These are phyloP conservation scores for Dendrolimus pini DNA, from an alignment of 2,888 invertebrate genomes.

Conservation along the genomic window DNA sequence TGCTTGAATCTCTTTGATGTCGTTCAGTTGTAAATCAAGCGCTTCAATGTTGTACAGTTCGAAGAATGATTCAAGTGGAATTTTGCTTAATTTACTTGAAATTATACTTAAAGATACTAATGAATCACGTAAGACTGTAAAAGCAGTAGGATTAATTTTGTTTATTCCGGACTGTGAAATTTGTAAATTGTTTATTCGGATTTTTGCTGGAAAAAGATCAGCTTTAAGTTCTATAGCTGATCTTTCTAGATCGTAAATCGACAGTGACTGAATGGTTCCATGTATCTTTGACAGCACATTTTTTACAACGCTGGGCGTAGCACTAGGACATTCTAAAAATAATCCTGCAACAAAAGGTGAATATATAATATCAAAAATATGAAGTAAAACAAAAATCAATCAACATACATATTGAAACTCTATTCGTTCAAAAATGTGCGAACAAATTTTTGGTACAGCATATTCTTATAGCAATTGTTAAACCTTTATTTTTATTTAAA, in stretches of 20 bases:
- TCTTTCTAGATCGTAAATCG: slow-evolving; percentile 91
- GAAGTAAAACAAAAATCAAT: background rate
- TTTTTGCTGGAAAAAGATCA: slow-evolving; percentile 83
- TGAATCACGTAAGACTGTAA: slow-evolving; percentile 81
- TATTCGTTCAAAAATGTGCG: slow-evolving; percentile 1
- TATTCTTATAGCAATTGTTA: too few relatives aligned
- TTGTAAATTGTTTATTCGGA: slow-evolving; percentile 84
- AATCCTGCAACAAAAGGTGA: slow-evolving; percentile 73
- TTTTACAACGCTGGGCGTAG: slow-evolving; percentile 84
- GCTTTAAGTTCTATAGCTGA: slow-evolving; percentile 85
- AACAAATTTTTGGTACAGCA: too few relatives aligned
- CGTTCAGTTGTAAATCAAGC: slow-evolving; percentile 90
- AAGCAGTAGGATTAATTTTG: slow-evolving; percentile 82
- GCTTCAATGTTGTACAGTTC: slow-evolving; percentile 83
- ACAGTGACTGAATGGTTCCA: slow-evolving; percentile 87
- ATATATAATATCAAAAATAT: slow-evolving; percentile 13
- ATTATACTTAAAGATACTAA: slow-evolving; percentile 86
- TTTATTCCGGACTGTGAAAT: slow-evolving; percentile 85
- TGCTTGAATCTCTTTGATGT: slow-evolving; percentile 87
- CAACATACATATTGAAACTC: background rate
- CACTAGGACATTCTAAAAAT: slow-evolving; percentile 92
- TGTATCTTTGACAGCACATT: slow-evolving; percentile 83
- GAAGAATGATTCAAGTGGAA: slow-evolving; percentile 86
- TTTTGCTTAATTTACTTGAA: slow-evolving; percentile 83
- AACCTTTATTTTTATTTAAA: too few relatives aligned